Evolutionary conservation across 2,888 invertebrate genomes (phyloP).

Genomic region (Perithous albicinctus): DNA sequence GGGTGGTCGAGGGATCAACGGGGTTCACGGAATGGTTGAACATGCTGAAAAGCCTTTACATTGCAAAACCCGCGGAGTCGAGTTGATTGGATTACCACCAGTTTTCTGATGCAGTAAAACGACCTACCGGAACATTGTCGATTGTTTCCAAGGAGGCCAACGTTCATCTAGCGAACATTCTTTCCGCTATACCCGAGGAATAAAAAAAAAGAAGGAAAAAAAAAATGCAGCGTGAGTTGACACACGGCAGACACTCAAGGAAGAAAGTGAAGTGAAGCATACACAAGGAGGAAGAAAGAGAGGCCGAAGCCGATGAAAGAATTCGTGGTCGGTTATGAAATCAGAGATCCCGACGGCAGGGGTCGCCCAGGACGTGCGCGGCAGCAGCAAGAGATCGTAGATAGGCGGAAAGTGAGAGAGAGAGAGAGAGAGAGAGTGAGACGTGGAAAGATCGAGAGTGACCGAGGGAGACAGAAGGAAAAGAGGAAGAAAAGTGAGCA

Average conservation of each 20-base stretch:
- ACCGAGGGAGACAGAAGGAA: slow-evolving; percentile 23
- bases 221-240: slow-evolving; percentile 58
- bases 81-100: slow-evolving; percentile 44
- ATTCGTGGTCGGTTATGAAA: slow-evolving; percentile 72
- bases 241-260: slow-evolving; percentile 44
- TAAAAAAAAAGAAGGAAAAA: too few relatives aligned
- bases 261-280: slow-evolving; percentile 22
- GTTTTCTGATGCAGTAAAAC: slow-evolving; percentile 39
- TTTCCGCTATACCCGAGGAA: background rate
- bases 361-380: slow-evolving; percentile 58
- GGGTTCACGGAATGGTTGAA: slow-evolving; percentile 30
- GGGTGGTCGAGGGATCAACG: slow-evolving; percentile 86
- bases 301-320: slow-evolving; percentile 65
- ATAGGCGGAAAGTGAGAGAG: slow-evolving; percentile 51
- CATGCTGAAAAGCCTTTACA: slow-evolving; percentile 3
- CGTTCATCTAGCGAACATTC: slow-evolving; percentile 33
- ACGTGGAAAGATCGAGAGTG: slow-evolving; percentile 23
- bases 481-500: slow-evolving; percentile 13
- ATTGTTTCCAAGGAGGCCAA: slow-evolving; percentile 29
- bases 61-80: slow-evolving; percentile 12
- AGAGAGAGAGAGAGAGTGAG: too few relatives aligned
- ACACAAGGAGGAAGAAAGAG: slow-evolving; percentile 7
- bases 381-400: slow-evolving; percentile 69
- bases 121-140: slow-evolving; percentile 25
- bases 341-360: slow-evolving; percentile 60